Base-by-base conservation (phyloP, 2,113 vertebrate genomes). In the Synchiropus splendidus region DNA sequence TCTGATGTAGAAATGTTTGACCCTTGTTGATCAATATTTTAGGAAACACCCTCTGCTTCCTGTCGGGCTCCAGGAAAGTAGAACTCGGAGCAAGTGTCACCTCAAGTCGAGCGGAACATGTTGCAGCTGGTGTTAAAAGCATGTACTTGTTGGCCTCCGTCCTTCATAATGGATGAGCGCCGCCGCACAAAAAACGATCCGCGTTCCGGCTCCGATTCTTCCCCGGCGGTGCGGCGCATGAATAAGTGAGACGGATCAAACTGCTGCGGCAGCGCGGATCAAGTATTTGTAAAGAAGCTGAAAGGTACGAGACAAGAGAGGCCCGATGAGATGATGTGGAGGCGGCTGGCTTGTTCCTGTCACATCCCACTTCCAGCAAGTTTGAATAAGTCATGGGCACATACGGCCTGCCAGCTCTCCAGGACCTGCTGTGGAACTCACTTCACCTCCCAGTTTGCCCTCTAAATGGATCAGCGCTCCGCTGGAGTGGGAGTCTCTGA, bases 241-340 rank as follows among this genome's bases (percentile, higher is more conserved):
- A 80, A 84, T 83, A 69, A 83, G 53, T 84, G 70, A 84, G 45
- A 67, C 64, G 59, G 81, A 85, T 85, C 81, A 85, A 86, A 80
- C 82, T 80, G 83, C 46, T 71, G 77, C 58, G 75, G 83, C 79
- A 83, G 64, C 61, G 67, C 61, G 74, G 83, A 82, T 85, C 80
- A 83, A 79, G 79, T 80, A 80, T 86, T 82, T 85, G 83, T 81
- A 80, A 84, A 78, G 78, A 84, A 80, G 74, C 77, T 82, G 75
- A 83, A 76, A 79, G 74, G 77, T 76, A 64, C 64, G 62, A 77
- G 75, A 69, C 66, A 64, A 42, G 62, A 59, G 50, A 48, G 57
- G 59, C 51, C 66, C 58, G 61, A 52, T 71, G 79, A 80, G 81
- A 82, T 72, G 54, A 81, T 70, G 35, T 65, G 65, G 43, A 55